Evolutionary conservation across 2,113 vertebrate genomes (phyloP), one percentile per base, ranked within the genome.

Genomic region (Indri indri): DNA sequence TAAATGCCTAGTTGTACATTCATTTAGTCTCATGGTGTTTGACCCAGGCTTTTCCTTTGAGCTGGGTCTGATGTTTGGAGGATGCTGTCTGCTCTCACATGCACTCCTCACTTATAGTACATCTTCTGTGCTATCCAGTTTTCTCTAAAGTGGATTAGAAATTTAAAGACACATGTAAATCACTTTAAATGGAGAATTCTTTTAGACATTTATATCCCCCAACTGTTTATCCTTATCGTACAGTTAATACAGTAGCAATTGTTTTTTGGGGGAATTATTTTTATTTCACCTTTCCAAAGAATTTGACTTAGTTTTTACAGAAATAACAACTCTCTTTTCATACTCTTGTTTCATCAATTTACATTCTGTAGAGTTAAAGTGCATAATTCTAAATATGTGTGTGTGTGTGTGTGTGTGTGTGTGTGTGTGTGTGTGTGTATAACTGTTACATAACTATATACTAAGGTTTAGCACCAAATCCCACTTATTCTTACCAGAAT

Each of bases 271-370:
- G 6, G 13, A 37, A 9, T 14, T 40, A 66, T 80, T 92, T 88
- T 79, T 92, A 73, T 92, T 71, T 80, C 32, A 63, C 14, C 42
- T 76, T 89, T 96, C 25, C 54, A 81, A 92, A 77, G 37, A 85
- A 73, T 65, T 79, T 65, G 57, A 66, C 65, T 84, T 88, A 70
- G 47, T 89, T 65, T 66, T 95, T 47, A 6, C 42, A 42, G 42
- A 68, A 92, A 47, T 40, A 77, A 71, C 8, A 37, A 59, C 52
- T 70, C 20, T 85, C 8, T 54, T 76, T 88, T 80, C n/a, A 81
- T 50, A 70, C 8, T 95, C 40, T 34, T 34, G 34, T 86, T 68
- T 70, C 5, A 63, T 54, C 14, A 90, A 10, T 90, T 82, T 82
- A 77, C 20, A 65, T 76, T 68, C 20, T 47, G 6, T 81, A 59